Evolutionary conservation across 2,797 vertebrate species (phyloP), one percentile per base, ranked within the genome.

Genomic region (Characodon lateralis): DNA sequence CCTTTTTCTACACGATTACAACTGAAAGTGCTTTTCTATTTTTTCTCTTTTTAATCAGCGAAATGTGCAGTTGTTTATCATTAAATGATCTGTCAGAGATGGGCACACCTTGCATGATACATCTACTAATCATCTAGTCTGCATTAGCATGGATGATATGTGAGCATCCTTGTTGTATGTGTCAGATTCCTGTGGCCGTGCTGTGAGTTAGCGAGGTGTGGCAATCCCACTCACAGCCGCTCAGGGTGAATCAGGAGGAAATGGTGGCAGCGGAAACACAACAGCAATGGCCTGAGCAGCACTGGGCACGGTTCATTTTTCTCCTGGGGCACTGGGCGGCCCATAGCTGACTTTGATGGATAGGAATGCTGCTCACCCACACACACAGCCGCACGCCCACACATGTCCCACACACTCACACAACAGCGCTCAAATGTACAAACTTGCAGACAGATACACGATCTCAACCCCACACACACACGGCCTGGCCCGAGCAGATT

Each of bases 291-390:
- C 78, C 81, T 83, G 86, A 91, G 85, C 28, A n/a, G 68, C 50
- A 76, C 83, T 55, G 84, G 90, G 89, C 83, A 91, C 48, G 84
- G 88, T 92, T 93, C 87, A 91, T 94, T 85, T 92, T 92, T 87
- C 92, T 91, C 91, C 87, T 69, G 63, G 94, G 91, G 89, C 84
- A 84, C 85, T 94, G 90, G 89, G 85, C 89, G 91, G 85, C 90
- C 89, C 78, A 75, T 63, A 88, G 82, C 85, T 96, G 94, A 96
- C 94, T 94, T 94, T 93, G 93, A 93, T 92, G 88, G 91, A 94
- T 91, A 85, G 94, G 95, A 96, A 96, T 95, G 95, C 90, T 90
- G 91, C 81, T 94, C 92, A 92, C 91, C 89, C 94, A 91, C 95
- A 82, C 89, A 85, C 84, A 89, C 89, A 35, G 35, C 82, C 79